Evolutionary conservation across 2,888 invertebrate genomes (phyloP), one percentile per base, ranked within the genome.

Genomic region (Caenorhabditis zanzibari): DNA sequence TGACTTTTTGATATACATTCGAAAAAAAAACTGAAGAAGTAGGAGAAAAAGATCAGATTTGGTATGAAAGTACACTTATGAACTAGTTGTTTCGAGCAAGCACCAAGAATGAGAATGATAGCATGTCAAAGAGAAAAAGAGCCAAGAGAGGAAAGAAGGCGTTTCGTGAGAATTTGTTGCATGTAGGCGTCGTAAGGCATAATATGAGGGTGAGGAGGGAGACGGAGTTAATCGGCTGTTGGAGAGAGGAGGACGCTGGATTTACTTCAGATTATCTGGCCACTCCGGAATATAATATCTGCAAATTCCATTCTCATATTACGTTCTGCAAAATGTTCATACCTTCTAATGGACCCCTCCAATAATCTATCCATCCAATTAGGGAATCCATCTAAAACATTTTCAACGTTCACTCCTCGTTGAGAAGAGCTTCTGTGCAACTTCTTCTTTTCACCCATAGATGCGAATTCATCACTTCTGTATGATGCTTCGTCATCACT

Each of bases 331-430:
- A 52, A 52, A 1, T 32, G 24, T 35, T 35, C 63, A 26, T 14
- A 86, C 86, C 86, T 77, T 72, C 96, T 96, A 7, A 98, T 96
- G 86, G 96, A 95, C 85, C 98, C 98, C 93, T 98, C 98, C 93
- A 98, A 97, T 86, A 99, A 94, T 28, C 97, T 95, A 93, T 99
- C 98, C 92, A 99, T 94, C 98, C 98, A 99, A 93, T 96, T 96
- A 73, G 96, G 95, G 74, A 99, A 94, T 0, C 97, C 97, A 92
- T 97, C 96, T 72, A 98, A 93, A 52, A 97, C 94, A 91, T 96
- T 95, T 90, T 86, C 86, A 19, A 84, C 81, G 49, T 83, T 86
- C 0, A 87, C 63, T n/a, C 74, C 68, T 32, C 74, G 44, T 41
- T 77, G 80, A 3, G 83, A 73, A 16, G 77, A 81, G n/a, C 77